Conservation (phyloP, 2,888 invertebrate genomes). For the Ornithoptera alexandrae region DNA sequence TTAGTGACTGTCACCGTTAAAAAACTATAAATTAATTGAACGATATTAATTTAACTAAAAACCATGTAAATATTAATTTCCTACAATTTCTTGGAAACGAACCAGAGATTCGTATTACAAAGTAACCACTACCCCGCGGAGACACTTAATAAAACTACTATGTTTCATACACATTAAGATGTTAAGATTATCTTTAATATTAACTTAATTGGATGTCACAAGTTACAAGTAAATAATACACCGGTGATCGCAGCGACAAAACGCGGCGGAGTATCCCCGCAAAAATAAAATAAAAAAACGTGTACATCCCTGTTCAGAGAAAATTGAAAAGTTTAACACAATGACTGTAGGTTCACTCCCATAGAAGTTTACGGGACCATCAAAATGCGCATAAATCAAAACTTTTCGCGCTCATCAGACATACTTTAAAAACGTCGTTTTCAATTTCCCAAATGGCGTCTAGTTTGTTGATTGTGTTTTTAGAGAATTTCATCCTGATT, state of each 20-base stretch:
- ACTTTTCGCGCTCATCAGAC: conserved; percentile 44
- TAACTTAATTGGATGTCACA: too few species aligned
- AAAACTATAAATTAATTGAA: too few species aligned
- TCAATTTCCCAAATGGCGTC: conserved; percentile 59
- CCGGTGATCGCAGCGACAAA: background rate
- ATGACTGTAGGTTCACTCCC: conserved; percentile 47
- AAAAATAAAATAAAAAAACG: conserved; percentile 27
- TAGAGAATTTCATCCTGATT: background rate
- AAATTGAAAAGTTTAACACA: conserved; percentile 49
- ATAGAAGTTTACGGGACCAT: conserved; percentile 43
- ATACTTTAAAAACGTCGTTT: conserved; percentile 59
- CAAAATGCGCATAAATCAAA: conserved; percentile 39
- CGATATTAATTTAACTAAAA: background rate
- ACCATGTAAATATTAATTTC: too few species aligned
- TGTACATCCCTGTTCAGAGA: conserved; percentile 34
- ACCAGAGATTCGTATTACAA: too few species aligned
- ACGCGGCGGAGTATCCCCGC: conserved; percentile 20
- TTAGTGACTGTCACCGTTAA: background rate
- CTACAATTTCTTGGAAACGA: too few species aligned
- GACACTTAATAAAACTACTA: too few species aligned
- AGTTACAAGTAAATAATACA: too few species aligned
- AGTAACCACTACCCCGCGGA: too few species aligned
- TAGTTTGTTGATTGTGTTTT: conserved; percentile 19
- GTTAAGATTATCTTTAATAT: too few species aligned
- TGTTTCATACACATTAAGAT: too few species aligned